Conservation (phyloP, 2,113 vertebrate genomes). For the Eretmochelys imbricata region DNA sequence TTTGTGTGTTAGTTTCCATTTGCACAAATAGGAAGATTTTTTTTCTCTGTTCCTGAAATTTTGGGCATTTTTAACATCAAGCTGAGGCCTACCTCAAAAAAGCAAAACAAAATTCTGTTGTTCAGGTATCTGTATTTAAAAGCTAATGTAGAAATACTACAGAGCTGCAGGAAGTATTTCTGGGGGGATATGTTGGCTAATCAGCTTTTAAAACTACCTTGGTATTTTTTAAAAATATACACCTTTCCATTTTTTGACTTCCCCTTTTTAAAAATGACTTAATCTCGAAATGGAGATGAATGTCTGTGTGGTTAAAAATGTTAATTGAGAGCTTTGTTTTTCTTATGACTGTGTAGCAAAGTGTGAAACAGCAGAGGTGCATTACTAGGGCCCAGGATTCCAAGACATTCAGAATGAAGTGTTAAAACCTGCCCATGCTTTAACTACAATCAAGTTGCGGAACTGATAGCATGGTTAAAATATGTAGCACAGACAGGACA, state of each 20-base stretch:
- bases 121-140: neutral
- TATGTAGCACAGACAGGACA: neutral
- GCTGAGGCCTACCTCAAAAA: neutral
- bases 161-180: neutral
- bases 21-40: neutral
- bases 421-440: rapidly evolving
- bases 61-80: neutral
- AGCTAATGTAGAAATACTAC: neutral
- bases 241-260: rapidly evolving
- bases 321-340: neutral
- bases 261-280: neutral
- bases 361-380: neutral
- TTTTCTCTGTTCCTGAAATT: neutral
- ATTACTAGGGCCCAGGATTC: neutral
- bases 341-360: neutral
- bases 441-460: neutral
- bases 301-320: neutral
- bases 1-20: neutral
- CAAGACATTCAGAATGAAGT: neutral
- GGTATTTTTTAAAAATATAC: neutral
- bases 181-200: neutral
- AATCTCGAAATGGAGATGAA: neutral
- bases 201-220: neutral
- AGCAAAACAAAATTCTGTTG: neutral
- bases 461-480: neutral